A percentile compares a stretch with the other conserved stretches of the same genome.
Evolutionary conservation across 1,140 invertebrate genomes (phyloP).

Genomic region (Drosophila varians): DNA sequence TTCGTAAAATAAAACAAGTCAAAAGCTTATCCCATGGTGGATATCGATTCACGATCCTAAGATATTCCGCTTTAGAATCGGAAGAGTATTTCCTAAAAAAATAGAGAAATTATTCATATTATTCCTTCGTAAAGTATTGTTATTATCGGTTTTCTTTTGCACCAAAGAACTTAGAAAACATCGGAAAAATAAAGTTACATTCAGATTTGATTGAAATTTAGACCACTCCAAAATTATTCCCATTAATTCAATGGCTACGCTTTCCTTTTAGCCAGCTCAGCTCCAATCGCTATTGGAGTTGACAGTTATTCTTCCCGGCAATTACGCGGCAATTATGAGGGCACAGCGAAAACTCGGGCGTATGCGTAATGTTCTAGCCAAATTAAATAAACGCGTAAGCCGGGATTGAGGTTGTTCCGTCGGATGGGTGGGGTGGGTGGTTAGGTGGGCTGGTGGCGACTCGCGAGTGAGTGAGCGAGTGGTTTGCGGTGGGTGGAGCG

Average conservation of each 20-base stretch:
- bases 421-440: neutral
- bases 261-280: neutral
- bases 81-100: too few species aligned
- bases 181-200: too few species aligned
- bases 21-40: too few species aligned
- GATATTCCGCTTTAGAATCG: too few species aligned
- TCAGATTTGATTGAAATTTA: too few species aligned
- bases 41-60: too few species aligned
- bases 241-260: neutral
- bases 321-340: constrained; percentile 38
- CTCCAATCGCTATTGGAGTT: constrained; percentile 1
- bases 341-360: constrained; percentile 4
- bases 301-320: constrained; percentile 28
- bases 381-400: constrained; percentile 49
- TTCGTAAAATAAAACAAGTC: too few species aligned
- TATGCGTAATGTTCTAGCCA: constrained; percentile 11
- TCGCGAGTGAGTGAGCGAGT: neutral
- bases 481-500: constrained; percentile 15
- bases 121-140: too few species aligned
- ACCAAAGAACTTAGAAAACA: too few species aligned
- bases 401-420: constrained; percentile 13
- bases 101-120: too few species aligned
- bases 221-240: neutral
- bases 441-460: too few species aligned
- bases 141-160: too few species aligned